Percentiles rank a stretch among this genome's conserved stretches.
phyloP scores from a whole-genome alignment of 2,113 vertebrate genomes.

The Tichodroma muraria region DNA sequence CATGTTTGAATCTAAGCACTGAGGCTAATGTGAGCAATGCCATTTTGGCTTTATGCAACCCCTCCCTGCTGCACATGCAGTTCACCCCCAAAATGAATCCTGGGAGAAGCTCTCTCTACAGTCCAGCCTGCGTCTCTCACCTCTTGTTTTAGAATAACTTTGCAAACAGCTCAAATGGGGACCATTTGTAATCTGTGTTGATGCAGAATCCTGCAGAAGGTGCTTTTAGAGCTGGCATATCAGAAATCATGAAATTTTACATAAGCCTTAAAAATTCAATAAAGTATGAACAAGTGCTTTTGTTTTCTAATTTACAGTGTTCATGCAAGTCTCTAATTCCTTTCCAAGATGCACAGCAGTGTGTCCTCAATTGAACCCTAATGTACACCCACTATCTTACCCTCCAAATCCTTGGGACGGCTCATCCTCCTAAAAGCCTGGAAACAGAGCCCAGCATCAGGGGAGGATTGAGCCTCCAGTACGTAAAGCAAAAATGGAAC shows the following conservation, averaged over 20 bases:
- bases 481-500: not conserved
- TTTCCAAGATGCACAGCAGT: not conserved
- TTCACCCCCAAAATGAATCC: not conserved
- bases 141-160: not conserved
- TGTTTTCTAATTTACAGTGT: not conserved
- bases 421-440: not conserved
- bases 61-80: not conserved
- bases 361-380: not conserved
- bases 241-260: not conserved
- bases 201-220: not conserved
- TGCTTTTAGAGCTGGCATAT: not conserved
- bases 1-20: not conserved
- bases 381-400: not conserved
- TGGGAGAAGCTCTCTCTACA: not conserved
- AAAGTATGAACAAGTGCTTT: not conserved
- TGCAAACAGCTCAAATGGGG: not conserved
- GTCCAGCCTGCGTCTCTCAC: not conserved
- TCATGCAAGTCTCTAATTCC: not conserved
- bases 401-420: not conserved
- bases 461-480: not conserved
- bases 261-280: not conserved
- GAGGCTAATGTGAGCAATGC: not conserved
- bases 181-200: not conserved
- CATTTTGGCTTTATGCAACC: not conserved
- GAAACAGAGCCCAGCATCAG: not conserved